phyloP scores from a whole-genome alignment of 2,888 invertebrate species.

The Villa cingulata region DNA sequence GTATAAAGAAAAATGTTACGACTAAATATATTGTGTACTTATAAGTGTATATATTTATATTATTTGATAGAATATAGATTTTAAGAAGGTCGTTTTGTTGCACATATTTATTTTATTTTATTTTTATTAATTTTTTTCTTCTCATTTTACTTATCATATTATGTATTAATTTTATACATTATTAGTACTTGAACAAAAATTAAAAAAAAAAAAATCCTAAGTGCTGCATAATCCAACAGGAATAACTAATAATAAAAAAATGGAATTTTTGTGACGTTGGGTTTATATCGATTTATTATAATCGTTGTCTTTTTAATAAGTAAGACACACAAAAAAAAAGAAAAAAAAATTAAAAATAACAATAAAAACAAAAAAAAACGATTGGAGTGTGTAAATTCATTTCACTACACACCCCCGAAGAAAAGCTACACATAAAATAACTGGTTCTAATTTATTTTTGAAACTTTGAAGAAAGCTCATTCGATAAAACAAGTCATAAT shows the following conservation, averaged over 20 bases:
- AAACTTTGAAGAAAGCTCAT: neutral
- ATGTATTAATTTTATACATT: neutral
- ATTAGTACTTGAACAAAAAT: no score
- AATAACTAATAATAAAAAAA: neutral
- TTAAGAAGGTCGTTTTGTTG: no score
- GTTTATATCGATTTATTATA: conserved; percentile 8
- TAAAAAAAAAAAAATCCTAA: no score
- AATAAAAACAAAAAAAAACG: neutral
- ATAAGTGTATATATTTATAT: no score
- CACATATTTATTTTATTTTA: no score
- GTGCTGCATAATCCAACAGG: no score
- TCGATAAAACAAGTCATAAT: neutral
- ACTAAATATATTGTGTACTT: no score
- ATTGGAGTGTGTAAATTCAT: neutral
- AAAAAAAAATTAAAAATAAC: no score
- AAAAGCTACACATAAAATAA: neutral
- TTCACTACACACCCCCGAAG: neutral
- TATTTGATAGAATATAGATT: no score
- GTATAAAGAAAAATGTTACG: no score
- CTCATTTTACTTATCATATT: neutral
- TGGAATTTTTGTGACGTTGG: conserved; percentile 13
- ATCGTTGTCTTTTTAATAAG: neutral
- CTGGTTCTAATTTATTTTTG: neutral
- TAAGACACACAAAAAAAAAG: no score
- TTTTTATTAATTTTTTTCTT: no score